Conservation (phyloP, 1,140 invertebrate species). For the Alviniconcha marisindica region DNA sequence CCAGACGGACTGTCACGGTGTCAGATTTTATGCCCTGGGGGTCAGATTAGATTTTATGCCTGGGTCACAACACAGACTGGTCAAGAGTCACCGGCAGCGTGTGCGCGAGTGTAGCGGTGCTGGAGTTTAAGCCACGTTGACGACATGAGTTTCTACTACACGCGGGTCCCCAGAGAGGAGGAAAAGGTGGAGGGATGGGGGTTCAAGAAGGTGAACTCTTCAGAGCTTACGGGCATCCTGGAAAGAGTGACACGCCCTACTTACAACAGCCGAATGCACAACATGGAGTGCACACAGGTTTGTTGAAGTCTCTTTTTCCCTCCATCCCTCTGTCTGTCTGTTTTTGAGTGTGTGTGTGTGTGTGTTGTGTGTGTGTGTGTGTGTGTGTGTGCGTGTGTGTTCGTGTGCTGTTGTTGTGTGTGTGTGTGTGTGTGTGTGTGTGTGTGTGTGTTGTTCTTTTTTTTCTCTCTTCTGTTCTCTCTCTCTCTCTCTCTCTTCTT, state of each 20-base stretch:
- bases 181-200: constrained; percentile 34
- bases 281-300: constrained; percentile 30
- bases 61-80: too few relatives aligned
- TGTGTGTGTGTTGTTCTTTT: background rate
- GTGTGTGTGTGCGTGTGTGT: constrained; percentile 13
- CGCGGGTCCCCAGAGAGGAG: constrained; percentile 22
- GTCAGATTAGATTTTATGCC: too few relatives aligned
- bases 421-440: constrained; percentile 10
- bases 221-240: constrained; percentile 41
- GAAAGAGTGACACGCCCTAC: constrained; percentile 40
- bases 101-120: background rate
- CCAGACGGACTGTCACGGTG: too few relatives aligned
- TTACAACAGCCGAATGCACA: constrained; percentile 39
- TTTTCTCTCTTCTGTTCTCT: too few relatives aligned
- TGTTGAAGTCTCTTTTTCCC: background rate
- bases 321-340: background rate
- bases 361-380: background rate
- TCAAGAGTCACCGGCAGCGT: background rate
- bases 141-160: constrained; percentile 47
- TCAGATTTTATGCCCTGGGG: too few relatives aligned
- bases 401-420: background rate
- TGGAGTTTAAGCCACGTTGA: background rate
- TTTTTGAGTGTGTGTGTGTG: background rate
- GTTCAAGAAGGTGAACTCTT: constrained; percentile 35
- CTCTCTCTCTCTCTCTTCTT: background rate